A percentile compares a stretch with the other conserved stretches of the same genome.
These are phyloP conservation scores for Alviniconcha strummeri DNA, from an alignment of 2,888 invertebrate genomes.

Conservation along the genomic window DNA sequence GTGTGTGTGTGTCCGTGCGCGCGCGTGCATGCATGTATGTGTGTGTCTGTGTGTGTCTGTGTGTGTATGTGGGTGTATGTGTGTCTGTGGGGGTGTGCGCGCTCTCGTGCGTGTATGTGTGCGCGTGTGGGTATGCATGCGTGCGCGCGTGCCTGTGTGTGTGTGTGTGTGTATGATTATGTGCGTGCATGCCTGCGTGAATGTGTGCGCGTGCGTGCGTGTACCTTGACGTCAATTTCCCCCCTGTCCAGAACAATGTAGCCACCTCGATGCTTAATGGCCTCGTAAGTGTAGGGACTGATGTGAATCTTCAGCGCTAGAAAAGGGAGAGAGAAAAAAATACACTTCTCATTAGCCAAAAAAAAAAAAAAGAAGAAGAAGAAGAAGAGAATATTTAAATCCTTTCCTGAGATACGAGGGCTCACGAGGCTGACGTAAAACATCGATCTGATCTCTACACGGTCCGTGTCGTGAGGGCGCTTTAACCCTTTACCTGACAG, in stretches of 20 bases:
- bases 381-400: background rate
- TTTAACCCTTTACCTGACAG: background rate
- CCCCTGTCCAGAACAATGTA: slow-evolving; percentile 55
- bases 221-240: slow-evolving; percentile 59
- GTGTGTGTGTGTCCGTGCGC: no score
- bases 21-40: background rate
- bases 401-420: background rate
- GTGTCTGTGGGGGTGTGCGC: background rate
- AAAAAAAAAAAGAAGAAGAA: background rate
- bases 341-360: background rate
- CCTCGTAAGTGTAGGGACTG: slow-evolving; percentile 48
- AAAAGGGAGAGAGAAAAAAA: slow-evolving; percentile 21
- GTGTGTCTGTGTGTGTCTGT: background rate
- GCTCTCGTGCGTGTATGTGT: background rate
- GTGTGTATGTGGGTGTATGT: background rate
- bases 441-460: background rate
- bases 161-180: no score
- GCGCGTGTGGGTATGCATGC: background rate
- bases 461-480: background rate
- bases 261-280: slow-evolving; percentile 46
- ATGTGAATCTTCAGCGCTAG: slow-evolving; percentile 61
- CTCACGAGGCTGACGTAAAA: background rate
- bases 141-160: no score
- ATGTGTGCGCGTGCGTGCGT: no score
- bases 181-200: no score